These are phyloP conservation scores for Macrotis lagotis DNA, from an alignment of 2,113 vertebrate genomes.

Conservation along the genomic window DNA sequence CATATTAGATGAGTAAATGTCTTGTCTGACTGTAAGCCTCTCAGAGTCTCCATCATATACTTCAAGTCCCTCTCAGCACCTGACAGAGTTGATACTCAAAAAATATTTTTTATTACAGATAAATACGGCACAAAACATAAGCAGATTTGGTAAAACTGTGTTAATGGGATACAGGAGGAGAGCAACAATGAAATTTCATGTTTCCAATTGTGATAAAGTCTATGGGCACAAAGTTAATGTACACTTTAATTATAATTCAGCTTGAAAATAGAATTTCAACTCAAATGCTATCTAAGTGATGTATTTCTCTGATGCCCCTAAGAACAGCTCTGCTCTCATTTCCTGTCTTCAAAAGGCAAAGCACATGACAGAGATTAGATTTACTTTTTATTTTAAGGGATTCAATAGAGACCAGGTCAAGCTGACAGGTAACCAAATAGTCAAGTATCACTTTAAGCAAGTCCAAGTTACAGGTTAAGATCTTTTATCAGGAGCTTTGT, in stretches of 20 bases:
- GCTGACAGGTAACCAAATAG: background rate
- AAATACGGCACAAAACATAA: background rate
- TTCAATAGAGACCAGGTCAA: background rate
- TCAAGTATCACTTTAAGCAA: background rate
- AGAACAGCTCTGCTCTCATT: background rate
- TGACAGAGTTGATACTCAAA: background rate
- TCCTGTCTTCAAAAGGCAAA: background rate
- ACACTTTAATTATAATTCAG: background rate
- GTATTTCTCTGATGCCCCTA: background rate
- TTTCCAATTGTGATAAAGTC: background rate
- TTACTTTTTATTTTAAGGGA: background rate
- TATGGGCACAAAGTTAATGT: background rate
- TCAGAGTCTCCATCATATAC: background rate
- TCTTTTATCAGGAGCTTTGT: background rate
- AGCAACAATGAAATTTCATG: background rate
- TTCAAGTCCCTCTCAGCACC: background rate
- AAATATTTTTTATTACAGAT: background rate
- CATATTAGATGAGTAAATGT: background rate
- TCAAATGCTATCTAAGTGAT: background rate
- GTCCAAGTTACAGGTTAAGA: background rate
- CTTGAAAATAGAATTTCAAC: background rate
- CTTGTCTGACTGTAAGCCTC: background rate
- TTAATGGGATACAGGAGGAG: background rate
- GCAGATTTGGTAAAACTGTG: background rate
- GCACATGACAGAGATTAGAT: background rate